Conservation (phyloP, 2,888 invertebrate genomes). For the Drosophila helvetica region DNA sequence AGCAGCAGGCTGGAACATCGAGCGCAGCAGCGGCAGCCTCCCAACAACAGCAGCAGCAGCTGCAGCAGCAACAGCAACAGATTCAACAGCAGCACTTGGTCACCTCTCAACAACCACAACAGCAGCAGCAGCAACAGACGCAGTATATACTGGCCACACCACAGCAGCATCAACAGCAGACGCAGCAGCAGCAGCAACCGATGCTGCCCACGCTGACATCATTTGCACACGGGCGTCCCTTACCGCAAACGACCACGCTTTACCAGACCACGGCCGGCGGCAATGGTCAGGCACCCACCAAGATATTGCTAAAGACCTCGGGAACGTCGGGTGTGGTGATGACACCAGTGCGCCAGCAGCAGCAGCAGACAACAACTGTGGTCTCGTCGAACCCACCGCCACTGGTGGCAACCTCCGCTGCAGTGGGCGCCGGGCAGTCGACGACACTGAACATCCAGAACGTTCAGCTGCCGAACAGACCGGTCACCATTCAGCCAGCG, state of each 20-base stretch:
- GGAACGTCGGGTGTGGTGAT: conserved; percentile 82
- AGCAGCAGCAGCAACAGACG: conserved; percentile 47
- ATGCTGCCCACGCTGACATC: conserved; percentile 81
- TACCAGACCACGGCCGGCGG: conserved; percentile 79
- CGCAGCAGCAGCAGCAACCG: conserved; percentile 56
- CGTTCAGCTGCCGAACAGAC: conserved; percentile 83
- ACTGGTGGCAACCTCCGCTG: conserved; percentile 80
- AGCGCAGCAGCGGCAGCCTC: conserved; percentile 36
- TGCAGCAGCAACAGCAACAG: conserved; percentile 52
- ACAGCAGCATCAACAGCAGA: conserved; percentile 65
- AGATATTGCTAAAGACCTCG: conserved; percentile 83
- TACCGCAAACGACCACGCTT: conserved; percentile 76
- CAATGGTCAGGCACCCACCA: conserved; percentile 80
- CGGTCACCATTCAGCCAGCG: conserved; percentile 83
- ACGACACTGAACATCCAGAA: conserved; percentile 83
- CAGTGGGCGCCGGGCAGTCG: conserved; percentile 65
- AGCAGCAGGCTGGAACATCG: conserved; percentile 57
- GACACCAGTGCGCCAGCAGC: conserved; percentile 77
- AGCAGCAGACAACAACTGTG: conserved; percentile 64
- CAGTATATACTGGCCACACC: conserved; percentile 70
- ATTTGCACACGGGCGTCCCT: conserved; percentile 79
- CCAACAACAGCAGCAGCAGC: conserved; percentile 55
- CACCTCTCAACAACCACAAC: conserved; percentile 42
- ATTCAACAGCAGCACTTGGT: conserved; percentile 32
- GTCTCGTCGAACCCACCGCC: conserved; percentile 82